These are phyloP conservation scores for Rattus rattus DNA, from an alignment of 2,113 vertebrate species.

Conservation along the genomic window DNA sequence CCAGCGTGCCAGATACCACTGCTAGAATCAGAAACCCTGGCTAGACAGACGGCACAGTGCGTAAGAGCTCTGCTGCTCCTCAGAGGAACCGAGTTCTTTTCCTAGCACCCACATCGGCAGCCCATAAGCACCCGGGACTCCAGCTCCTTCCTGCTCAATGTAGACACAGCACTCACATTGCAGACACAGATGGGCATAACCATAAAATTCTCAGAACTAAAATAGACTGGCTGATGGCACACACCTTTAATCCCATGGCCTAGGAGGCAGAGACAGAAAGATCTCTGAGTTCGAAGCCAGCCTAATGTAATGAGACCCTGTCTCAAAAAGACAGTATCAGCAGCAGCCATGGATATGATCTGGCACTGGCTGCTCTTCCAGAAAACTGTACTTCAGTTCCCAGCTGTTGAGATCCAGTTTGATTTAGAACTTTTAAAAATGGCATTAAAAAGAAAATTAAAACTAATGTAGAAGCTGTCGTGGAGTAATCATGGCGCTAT, in stretches of 20 bases:
- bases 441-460: conserved; percentile 22
- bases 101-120: not conserved
- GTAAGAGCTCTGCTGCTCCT: not conserved
- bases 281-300: not conserved
- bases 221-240: not conserved
- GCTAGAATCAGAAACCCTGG: not conserved
- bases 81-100: too few relatives aligned
- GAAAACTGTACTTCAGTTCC: not conserved
- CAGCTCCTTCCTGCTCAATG: not conserved
- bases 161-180: not conserved
- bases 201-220: not conserved
- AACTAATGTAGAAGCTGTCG: conserved; percentile 49
- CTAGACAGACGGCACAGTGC: not conserved
- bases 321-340: not conserved
- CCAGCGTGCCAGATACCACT: not conserved
- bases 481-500: too few relatives aligned
- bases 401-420: not conserved
- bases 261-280: not conserved
- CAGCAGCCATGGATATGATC: not conserved
- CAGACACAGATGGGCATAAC: not conserved
- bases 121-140: not conserved
- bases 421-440: conserved; percentile 44
- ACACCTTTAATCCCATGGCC: not conserved
- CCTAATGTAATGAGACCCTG: not conserved
- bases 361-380: not conserved